Evolutionary conservation across 2,888 invertebrate genomes (phyloP), one percentile per base, ranked within the genome.

Genomic region (Ormia ochracea): DNA sequence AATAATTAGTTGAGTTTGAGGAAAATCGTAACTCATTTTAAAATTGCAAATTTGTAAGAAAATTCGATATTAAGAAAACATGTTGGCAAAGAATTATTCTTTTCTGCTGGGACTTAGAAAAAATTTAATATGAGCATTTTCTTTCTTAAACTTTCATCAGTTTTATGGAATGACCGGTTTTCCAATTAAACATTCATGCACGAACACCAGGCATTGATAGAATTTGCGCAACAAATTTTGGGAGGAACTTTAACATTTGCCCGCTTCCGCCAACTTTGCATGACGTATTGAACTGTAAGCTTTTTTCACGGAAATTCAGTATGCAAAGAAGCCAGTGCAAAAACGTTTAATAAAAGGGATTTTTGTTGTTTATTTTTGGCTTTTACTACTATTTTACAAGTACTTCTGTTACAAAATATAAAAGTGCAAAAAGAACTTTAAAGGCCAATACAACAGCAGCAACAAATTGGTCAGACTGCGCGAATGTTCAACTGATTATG

Each of bases 241-340:
- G 43, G 23, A n/a, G n/a, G 56, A 70, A 76, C 70, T 76, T 72
- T 41, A 72, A 48, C 65, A 58, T 77, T 72, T 72, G 77, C 72
- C 33, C 65, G 52, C 65, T 72, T 77, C 72, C 77, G 77, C 65
- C 72, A 77, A 72, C 52, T 58, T 77, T 63, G 58, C 77, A 50
- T 72, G 72, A 65, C 63, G 65, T 77, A 77, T 77, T 77, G 77
- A 77, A 72, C 65, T 77, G 72, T 52, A 65, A 70, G 56, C 70
- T 56, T 50, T 74, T 61, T 69, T 36, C 43, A 23, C 50, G 28
- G 36, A 45, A 52, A 54, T 14, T 10, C 23, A n/a, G 7, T 45
- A 19, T 14, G 31, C n/a, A 36, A 48, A 21, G 36, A 17, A 41
- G 4, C 41, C 4, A 7, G 59, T 6, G 10, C 26, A 45, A 48